Conservation (phyloP, 2,797 vertebrate genomes). For the Helarctos malayanus region DNA sequence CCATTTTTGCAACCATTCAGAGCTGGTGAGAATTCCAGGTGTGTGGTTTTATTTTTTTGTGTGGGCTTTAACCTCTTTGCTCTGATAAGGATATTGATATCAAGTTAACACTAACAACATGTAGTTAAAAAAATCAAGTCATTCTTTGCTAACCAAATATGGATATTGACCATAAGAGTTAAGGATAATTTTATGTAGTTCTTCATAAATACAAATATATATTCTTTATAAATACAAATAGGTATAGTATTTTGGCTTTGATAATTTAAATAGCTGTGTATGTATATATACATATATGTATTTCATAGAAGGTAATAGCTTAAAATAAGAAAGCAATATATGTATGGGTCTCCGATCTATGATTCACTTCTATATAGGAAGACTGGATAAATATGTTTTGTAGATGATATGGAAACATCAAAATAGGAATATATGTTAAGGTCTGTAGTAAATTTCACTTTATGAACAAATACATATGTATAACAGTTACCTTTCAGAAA, state of each 20-base stretch:
- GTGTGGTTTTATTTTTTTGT: neutral
- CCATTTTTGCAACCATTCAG: neutral
- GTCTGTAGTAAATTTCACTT: neutral
- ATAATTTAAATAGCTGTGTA: neutral
- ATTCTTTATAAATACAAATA: neutral
- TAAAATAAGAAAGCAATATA: neutral
- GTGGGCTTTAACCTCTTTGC: neutral
- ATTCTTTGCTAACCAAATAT: neutral
- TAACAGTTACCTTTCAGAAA: neutral
- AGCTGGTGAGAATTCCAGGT: neutral
- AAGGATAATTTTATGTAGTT: neutral
- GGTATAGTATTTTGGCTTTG: neutral
- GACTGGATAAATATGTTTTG: neutral
- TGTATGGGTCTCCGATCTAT: neutral
- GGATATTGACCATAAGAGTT: neutral
- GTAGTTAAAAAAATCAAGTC: neutral
- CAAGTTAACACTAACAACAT: neutral
- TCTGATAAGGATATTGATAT: neutral
- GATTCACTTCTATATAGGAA: neutral
- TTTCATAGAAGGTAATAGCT: neutral
- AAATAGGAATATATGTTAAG: neutral
- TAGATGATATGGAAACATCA: neutral
- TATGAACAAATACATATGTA: neutral
- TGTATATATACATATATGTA: neutral
- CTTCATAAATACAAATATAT: conserved; percentile 25